A percentile compares a stretch with the other conserved stretches of the same genome.
phyloP scores from a whole-genome alignment of 1,140 invertebrate genomes.

The Lepidurus packardi region DNA sequence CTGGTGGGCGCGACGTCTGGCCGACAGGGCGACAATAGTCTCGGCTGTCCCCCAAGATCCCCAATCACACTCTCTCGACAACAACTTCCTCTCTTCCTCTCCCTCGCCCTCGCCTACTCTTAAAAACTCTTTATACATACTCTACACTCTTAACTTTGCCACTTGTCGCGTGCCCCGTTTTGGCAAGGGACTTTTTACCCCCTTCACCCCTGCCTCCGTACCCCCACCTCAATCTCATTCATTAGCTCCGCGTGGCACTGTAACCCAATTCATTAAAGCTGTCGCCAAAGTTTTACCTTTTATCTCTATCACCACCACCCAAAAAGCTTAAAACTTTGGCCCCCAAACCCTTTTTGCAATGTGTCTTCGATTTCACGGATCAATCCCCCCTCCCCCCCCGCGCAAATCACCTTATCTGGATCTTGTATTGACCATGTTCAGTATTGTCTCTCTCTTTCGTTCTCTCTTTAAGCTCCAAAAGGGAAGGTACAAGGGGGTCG shows the following conservation, averaged over 20 bases:
- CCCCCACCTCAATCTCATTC: neutral
- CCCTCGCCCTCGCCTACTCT: too few relatives aligned
- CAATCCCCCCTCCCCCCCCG: neutral
- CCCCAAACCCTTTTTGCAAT: neutral
- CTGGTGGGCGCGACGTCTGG: constrained; percentile 6
- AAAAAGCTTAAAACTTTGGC: neutral
- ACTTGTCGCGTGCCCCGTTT: neutral
- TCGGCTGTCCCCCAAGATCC: neutral
- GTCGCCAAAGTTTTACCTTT: constrained; percentile 6
- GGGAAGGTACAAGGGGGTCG: neutral
- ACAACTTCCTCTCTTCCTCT: constrained; percentile 9
- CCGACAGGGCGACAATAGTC: constrained; percentile 17
- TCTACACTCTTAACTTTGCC: neutral
- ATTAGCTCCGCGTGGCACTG: neutral
- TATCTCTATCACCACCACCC: neutral
- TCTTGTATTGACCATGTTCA: neutral
- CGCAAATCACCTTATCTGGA: neutral
- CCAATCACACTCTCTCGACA: constrained; percentile 10
- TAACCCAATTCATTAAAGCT: neutral
- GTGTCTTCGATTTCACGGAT: constrained; percentile 16
- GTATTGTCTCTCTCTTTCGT: neutral
- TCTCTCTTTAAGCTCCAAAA: neutral
- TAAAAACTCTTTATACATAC: too few relatives aligned
- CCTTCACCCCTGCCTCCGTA: too few relatives aligned
- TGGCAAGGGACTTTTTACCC: too few relatives aligned